Percentiles rank a stretch among this genome's conserved stretches.
Evolutionary conservation across 2,888 invertebrate genomes (phyloP).

Genomic region (Thera britannica): DNA sequence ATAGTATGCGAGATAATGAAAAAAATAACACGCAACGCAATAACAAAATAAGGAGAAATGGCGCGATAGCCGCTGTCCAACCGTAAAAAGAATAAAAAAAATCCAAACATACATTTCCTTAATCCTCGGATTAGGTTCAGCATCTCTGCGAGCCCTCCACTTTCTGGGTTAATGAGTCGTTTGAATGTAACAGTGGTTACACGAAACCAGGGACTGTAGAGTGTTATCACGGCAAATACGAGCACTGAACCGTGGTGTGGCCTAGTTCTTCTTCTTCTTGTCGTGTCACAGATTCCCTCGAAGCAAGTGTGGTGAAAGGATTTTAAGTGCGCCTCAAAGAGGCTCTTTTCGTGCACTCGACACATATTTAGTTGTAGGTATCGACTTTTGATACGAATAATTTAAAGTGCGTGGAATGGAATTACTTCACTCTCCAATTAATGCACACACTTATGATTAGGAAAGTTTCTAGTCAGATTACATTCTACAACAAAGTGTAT

Average conservation of each 20-base stretch:
- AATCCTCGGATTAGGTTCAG: constrained; percentile 38
- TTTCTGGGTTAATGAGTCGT: constrained; percentile 44
- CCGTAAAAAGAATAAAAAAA: constrained; percentile 35
- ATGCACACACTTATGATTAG: no score
- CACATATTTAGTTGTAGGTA: no score
- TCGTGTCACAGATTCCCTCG: no score
- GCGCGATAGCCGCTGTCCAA: constrained; percentile 35
- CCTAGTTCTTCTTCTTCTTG: no score
- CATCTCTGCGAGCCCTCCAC: constrained; percentile 34
- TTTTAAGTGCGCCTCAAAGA: no score
- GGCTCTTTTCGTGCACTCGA: no score
- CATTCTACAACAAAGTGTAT: no score
- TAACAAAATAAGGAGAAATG: constrained; percentile 33
- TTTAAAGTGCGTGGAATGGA: no score
- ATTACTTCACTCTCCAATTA: no score
- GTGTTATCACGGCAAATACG: constrained; percentile 4
- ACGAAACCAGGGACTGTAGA: constrained; percentile 33
- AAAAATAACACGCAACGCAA: constrained; percentile 1
- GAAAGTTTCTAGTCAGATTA: no score
- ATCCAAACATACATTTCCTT: constrained; percentile 39
- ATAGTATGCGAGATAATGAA: constrained; percentile 3
- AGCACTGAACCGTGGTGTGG: background rate
- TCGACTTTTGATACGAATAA: no score
- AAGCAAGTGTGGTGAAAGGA: no score
- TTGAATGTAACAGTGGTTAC: constrained; percentile 35